Evolutionary conservation across 2,888 invertebrate genomes (phyloP), one percentile per base, ranked within the genome.

Genomic region (Mimas tiliae): DNA sequence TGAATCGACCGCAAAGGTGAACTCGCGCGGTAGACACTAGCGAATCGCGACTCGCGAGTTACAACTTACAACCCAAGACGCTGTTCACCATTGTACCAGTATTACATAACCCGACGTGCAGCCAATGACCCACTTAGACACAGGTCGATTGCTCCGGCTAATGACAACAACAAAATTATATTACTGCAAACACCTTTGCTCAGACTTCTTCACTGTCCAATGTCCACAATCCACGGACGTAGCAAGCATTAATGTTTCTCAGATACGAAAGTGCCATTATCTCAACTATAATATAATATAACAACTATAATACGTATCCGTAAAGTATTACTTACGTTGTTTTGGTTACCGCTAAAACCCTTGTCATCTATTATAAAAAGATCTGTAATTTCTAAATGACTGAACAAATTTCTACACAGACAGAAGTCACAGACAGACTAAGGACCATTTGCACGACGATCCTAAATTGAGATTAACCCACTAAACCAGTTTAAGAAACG

Each of bases 41-140:
- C 70, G 69, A 75, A 76, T 70, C 73, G 74, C 76, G 74, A 72
- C 27, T 27, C 27, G 27, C 27, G 27, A 27, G 27, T 27, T 27
- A 27, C 27, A 27, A 27, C 72, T 51, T 55, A 64, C 63, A 55
- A 67, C 38, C 68, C 70, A 70, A 72, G 71, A 66, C 71, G 70
- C 78, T 71, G 76, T 78, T 77, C 76, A 72, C 70, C 74, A 78
- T 90, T n/a, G n/a, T n/a, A n/a, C n/a, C n/a, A n/a, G n/a, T n/a
- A n/a, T n/a, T 91, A 86, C 91, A 87, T 89, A 90, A 92, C 74
- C 62, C 80, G 84, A 90, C 89, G 89, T 91, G 89, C 88, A 90
- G 89, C 87, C 90, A 91, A 90, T 91, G 91, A 88, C 91, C 90
- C 78, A 91, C 87, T 87, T 91, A 82, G 71, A 47, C 73, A 76